These are phyloP conservation scores for Trimorus sp. DNA, from an alignment of 2,888 invertebrate species.

Conservation along the genomic window DNA sequence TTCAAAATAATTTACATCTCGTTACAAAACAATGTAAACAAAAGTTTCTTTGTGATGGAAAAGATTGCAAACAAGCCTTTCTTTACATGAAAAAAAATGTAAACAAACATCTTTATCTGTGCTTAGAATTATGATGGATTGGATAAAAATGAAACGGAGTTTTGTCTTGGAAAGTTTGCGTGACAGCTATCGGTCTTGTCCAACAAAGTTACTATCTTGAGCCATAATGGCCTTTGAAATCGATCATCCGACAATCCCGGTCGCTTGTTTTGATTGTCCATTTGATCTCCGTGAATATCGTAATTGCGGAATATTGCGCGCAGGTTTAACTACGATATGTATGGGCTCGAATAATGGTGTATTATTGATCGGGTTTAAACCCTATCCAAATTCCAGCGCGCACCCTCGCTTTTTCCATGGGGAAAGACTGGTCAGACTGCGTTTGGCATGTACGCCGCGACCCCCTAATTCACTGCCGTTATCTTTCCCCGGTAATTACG, in stretches of 20 bases:
- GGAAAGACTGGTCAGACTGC: slow-evolving; percentile 48
- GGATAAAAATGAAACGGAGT: too few relatives aligned
- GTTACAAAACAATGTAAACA: too few relatives aligned
- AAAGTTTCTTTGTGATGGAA: too few relatives aligned
- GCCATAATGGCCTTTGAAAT: slow-evolving; percentile 13
- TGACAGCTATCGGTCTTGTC: background rate
- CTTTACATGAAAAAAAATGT: too few relatives aligned
- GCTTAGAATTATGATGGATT: too few relatives aligned
- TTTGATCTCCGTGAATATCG: slow-evolving; percentile 45
- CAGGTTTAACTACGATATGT: slow-evolving; percentile 49
- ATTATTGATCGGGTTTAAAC: slow-evolving; percentile 64
- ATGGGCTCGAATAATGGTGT: slow-evolving; percentile 60
- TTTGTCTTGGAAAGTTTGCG: background rate
- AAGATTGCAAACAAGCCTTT: too few relatives aligned
- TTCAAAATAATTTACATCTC: too few relatives aligned
- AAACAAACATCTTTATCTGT: too few relatives aligned
- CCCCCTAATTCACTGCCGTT: slow-evolving; percentile 60
- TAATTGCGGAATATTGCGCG: slow-evolving; percentile 49
- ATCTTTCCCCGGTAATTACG: slow-evolving; percentile 55
- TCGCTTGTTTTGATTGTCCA: slow-evolving; percentile 39
- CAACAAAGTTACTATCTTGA: too few relatives aligned
- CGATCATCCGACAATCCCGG: background rate
- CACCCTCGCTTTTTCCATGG: slow-evolving; percentile 42
- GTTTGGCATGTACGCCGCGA: slow-evolving; percentile 31
- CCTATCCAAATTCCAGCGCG: slow-evolving; percentile 50